Percentiles rank a stretch among this genome's conserved stretches.
Evolutionary conservation across 2,888 invertebrate genomes (phyloP).

Genomic region (Tubiluchus corallicola): DNA sequence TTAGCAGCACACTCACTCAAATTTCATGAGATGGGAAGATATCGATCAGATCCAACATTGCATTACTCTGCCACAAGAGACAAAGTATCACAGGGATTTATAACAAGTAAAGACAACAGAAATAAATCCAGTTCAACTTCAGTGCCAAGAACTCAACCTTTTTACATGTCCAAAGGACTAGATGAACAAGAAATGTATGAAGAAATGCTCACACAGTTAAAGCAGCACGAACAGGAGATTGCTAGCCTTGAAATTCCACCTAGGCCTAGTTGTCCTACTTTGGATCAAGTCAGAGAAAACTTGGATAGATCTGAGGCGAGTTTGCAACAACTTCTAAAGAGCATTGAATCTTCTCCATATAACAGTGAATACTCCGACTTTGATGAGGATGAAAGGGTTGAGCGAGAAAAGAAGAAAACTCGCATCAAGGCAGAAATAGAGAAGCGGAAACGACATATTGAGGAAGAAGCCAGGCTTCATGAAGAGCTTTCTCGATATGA

Average conservation of each 20-base stretch:
- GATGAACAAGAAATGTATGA: not conserved
- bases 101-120: slow-evolving; percentile 5
- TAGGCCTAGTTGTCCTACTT: not conserved
- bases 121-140: too few species aligned
- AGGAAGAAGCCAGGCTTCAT: slow-evolving; percentile 36
- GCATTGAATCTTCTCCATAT: slow-evolving; percentile 32
- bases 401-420: slow-evolving; percentile 38
- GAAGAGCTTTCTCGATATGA: slow-evolving; percentile 32
- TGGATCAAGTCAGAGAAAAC: too few species aligned
- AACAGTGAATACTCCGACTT: slow-evolving; percentile 24
- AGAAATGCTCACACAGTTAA: not conserved
- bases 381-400: slow-evolving; percentile 35
- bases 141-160: too few species aligned
- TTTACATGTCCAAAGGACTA: not conserved
- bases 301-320: not conserved
- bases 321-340: not conserved
- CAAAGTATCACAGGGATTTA: slow-evolving; percentile 22
- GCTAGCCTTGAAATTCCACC: not conserved
- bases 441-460: slow-evolving; percentile 38
- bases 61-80: slow-evolving; percentile 15
- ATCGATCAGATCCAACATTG: slow-evolving; percentile 11
- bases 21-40: not conserved
- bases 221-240: not conserved
- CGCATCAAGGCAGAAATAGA: slow-evolving; percentile 42
- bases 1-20: not conserved